phyloP scores from a whole-genome alignment of 2,113 vertebrate genomes.

The Scopus umbretta region DNA sequence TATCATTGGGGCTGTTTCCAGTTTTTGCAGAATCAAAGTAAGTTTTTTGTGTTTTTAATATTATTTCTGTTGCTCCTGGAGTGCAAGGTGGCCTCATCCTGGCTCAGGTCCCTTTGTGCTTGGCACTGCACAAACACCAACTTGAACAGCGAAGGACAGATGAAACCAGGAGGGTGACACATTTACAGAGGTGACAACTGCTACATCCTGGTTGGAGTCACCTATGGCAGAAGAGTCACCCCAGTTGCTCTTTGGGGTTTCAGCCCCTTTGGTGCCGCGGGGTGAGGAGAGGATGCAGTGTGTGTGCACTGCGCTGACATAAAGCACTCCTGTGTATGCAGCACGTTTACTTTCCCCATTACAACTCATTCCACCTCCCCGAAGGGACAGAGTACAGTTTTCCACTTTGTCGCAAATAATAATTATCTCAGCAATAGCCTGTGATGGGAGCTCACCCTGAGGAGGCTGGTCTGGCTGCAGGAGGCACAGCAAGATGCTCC shows the following conservation, averaged over 20 bases:
- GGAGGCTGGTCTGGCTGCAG: not conserved
- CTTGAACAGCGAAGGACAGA: not conserved
- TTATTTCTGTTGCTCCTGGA: not conserved
- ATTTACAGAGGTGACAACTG: not conserved
- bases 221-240: not conserved
- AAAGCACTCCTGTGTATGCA: not conserved
- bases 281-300: not conserved
- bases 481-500: not conserved
- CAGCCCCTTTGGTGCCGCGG: accelerated
- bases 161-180: not conserved
- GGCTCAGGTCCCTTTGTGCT: not conserved
- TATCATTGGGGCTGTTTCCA: not conserved
- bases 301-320: not conserved
- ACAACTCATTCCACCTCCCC: not conserved
- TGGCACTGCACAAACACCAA: not conserved
- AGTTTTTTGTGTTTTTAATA: not conserved
- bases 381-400: not conserved
- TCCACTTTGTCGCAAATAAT: slow-evolving; percentile 5
- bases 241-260: not conserved
- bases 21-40: not conserved
- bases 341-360: not conserved
- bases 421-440: not conserved
- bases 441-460: not conserved
- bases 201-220: not conserved
- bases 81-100: not conserved